Evolutionary conservation across 2,113 vertebrate species (phyloP).

Genomic region (Danionella cerebrum): DNA sequence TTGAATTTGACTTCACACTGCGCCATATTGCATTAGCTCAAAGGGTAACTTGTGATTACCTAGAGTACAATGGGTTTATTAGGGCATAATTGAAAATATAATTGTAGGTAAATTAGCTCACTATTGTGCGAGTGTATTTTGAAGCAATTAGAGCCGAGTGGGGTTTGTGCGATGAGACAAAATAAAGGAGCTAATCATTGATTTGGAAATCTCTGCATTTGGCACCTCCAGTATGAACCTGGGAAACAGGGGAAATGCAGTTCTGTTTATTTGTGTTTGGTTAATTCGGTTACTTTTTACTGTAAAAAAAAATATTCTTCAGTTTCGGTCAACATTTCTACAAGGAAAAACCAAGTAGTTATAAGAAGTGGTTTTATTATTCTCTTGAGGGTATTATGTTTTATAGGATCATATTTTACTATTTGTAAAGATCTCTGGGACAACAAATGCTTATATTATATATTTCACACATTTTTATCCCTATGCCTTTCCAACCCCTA

Average conservation of each 20-base stretch:
- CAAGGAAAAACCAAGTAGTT: too few species aligned
- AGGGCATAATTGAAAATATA: slow-evolving; percentile 54
- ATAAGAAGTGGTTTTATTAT: too few species aligned
- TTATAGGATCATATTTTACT: too few species aligned
- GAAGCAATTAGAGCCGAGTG: slow-evolving; percentile 25
- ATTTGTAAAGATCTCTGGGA: too few species aligned
- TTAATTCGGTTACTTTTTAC: not conserved
- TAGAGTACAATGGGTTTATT: slow-evolving; percentile 49
- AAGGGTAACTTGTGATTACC: slow-evolving; percentile 49
- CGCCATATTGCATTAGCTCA: slow-evolving; percentile 43
- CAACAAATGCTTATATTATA: too few species aligned
- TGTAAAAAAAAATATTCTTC: too few species aligned
- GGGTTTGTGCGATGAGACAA: slow-evolving; percentile 10
- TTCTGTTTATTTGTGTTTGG: not conserved
- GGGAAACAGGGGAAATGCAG: not conserved
- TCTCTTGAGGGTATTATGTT: too few species aligned
- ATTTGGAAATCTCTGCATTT: slow-evolving; percentile 13
- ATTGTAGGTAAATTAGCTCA: slow-evolving; percentile 52
- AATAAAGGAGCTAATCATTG: slow-evolving; percentile 18
- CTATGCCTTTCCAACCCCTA: too few species aligned
- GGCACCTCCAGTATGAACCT: slow-evolving; percentile 1
- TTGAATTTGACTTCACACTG: slow-evolving; percentile 47
- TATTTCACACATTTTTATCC: too few species aligned
- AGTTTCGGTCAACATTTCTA: too few species aligned
- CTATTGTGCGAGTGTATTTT: slow-evolving; percentile 39